Conservation (phyloP, 2,113 vertebrate species). For the Symphodus melops region DNA sequence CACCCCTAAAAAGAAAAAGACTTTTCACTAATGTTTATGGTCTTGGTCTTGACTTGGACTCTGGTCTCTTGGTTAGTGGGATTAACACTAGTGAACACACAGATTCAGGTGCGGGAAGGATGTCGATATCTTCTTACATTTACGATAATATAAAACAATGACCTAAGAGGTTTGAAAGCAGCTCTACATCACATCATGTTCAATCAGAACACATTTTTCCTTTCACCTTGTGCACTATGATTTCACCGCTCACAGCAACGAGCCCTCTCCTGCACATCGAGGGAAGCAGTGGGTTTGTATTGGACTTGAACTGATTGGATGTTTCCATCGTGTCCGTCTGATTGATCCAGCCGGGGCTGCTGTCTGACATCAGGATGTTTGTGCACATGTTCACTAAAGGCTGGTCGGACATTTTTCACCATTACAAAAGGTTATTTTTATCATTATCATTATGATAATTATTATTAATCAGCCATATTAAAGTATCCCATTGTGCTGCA, state of each 20-base stretch:
- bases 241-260: neutral
- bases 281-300: constrained; percentile 7
- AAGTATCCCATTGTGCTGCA: constrained; percentile 5
- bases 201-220: neutral
- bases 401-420: neutral
- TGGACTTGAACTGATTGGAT: constrained; percentile 23
- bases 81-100: neutral
- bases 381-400: neutral
- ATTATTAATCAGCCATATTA: no score
- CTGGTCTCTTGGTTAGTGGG: no score
- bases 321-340: constrained; percentile 25
- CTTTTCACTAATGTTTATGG: no score
- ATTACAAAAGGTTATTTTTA: no score
- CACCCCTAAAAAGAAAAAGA: no score
- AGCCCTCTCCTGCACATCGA: neutral
- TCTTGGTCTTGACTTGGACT: no score
- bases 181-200: neutral
- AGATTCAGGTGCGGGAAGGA: constrained; percentile 11
- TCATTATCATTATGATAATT: no score
- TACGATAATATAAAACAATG: no score
- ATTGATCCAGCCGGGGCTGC: constrained; percentile 5
- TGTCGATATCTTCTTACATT: neutral
- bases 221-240: neutral
- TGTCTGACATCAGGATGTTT: constrained; percentile 6
- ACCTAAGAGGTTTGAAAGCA: neutral